These are phyloP conservation scores for Ascaphus truei DNA, from an alignment of 2,113 vertebrate genomes.

Conservation along the genomic window DNA sequence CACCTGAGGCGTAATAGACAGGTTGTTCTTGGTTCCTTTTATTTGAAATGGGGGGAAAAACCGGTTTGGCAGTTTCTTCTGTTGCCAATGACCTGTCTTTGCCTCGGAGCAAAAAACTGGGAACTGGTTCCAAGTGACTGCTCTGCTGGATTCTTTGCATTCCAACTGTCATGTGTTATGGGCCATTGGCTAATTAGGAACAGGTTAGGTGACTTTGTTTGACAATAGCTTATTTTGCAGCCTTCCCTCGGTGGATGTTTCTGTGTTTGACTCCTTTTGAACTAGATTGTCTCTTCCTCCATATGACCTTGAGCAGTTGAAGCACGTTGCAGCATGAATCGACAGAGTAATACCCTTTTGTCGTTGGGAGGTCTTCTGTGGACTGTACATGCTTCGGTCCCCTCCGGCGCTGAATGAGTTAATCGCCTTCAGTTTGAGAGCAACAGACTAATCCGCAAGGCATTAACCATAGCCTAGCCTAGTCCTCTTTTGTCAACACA, in stretches of 20 bases:
- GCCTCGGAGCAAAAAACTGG: neutral
- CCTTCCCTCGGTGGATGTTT: neutral
- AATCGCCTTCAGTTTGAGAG: too few species aligned
- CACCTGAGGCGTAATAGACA: too few species aligned
- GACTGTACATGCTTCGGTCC: too few species aligned
- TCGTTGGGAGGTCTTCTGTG: too few species aligned
- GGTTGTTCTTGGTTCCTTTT: neutral
- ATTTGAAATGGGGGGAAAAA: neutral
- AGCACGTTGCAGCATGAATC: too few species aligned
- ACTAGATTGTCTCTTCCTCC: neutral
- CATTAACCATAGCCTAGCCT: too few species aligned
- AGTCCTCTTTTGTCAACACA: too few species aligned
- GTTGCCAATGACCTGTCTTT: neutral
- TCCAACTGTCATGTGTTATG: neutral
- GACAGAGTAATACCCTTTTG: too few species aligned
- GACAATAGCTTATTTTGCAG: neutral
- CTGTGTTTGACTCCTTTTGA: neutral
- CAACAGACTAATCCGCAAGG: too few species aligned
- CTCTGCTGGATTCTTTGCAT: slow-evolving; percentile 16
- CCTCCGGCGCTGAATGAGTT: too few species aligned
- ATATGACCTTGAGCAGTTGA: too few species aligned
- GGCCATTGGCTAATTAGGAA: neutral
- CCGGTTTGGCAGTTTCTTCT: neutral
- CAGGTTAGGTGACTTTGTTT: slow-evolving; percentile 18
- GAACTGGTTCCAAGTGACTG: slow-evolving; percentile 8